Base-by-base conservation (phyloP, 2,113 vertebrate species). In the Agapornis roseicollis region DNA sequence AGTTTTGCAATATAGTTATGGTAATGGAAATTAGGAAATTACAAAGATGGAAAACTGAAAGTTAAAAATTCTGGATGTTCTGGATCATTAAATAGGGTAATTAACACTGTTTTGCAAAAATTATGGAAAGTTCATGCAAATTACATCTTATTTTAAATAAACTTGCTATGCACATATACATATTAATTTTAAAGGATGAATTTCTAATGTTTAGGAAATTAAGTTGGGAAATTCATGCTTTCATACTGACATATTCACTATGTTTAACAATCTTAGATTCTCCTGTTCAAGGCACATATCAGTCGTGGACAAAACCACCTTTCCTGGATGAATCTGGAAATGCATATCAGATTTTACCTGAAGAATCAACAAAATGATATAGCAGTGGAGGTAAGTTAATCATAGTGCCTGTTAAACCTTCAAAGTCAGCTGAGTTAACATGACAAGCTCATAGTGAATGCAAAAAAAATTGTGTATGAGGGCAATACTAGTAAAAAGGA, bases 101-200 rank as follows among this genome's bases (percentile, higher is more conserved):
- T 97, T 88, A 95, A 78, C 33, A 85, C 55, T 95, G 68, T 85
- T 94, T 94, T 90, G 13, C 35, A 94, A 86, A 95, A 93, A 93
- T 91, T 71, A 95, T 82, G 94, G 71, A 94, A 97, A 96, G 44
- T 81, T 97, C 81, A 96, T 96, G 84, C 64, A 90, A 96, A 97
- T 87, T 91, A 8, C 61, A 92, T 17, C 19, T 85, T 89, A 49
- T 91, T 86, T 93, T 53, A 82, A 93, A 94, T 63, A 72, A 87
- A 71, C 6, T 74, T 80, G 5, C 6, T 56, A 50, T 70, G 61
- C 86, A 66, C 87, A 71, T 74, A 81, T 56, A 6, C 88, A 89
- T 78, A 66, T 23, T 87, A 53, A 90, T 95, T 94, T 89, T 73
- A 24, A 72, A 76, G 44, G 6, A 46, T 52, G 11, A 27, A 8